Conservation (phyloP, 2,113 vertebrate genomes). For the Tragulus kanchil region DNA sequence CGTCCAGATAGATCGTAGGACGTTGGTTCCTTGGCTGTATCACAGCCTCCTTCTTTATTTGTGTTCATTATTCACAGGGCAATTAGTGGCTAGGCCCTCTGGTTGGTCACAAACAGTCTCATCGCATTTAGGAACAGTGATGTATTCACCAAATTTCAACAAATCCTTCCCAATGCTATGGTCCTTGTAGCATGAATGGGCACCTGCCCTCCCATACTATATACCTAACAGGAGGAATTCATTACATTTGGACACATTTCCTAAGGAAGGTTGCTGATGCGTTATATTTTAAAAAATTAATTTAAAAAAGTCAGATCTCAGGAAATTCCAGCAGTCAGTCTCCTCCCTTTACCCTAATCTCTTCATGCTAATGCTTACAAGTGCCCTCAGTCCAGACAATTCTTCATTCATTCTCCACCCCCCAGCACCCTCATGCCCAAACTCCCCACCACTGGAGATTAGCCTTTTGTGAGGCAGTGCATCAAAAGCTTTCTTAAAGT, state of each 20-base stretch:
- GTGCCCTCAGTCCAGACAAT: slow-evolving; percentile 57
- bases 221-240: slow-evolving; percentile 52
- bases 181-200: neutral
- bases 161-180: neutral
- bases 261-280: neutral
- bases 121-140: slow-evolving; percentile 49
- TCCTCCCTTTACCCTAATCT: slow-evolving; percentile 50
- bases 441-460: slow-evolving; percentile 66
- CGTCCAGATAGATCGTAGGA: neutral
- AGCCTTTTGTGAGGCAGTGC: slow-evolving; percentile 75
- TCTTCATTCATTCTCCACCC: slow-evolving; percentile 71
- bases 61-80: neutral
- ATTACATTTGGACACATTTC: accelerated
- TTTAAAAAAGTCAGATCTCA: slow-evolving; percentile 53
- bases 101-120: slow-evolving; percentile 33
- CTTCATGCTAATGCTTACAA: slow-evolving; percentile 58
- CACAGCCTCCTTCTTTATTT: neutral
- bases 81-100: slow-evolving; percentile 10
- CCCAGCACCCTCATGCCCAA: slow-evolving; percentile 55
- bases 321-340: slow-evolving; percentile 62
- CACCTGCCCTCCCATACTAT: neutral
- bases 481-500: slow-evolving; percentile 77
- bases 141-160: neutral
- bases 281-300: slow-evolving; percentile 57
- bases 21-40: neutral